A percentile compares a stretch with the other conserved stretches of the same genome.
phyloP scores from a whole-genome alignment of 2,113 vertebrate species.

The Tamias sibiricus region DNA sequence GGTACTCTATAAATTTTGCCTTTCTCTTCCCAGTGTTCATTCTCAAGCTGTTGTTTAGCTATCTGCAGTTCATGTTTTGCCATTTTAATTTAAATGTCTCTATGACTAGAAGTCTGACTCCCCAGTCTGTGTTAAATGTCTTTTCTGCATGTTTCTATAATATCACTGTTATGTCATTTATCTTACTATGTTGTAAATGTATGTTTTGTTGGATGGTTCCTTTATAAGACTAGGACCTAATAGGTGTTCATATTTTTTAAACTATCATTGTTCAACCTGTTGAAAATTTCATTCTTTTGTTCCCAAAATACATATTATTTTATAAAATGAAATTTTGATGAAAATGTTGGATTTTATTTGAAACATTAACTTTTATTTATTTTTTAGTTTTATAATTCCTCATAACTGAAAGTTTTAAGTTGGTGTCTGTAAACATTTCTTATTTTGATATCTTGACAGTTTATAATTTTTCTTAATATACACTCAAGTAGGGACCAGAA shows the following conservation, averaged over 20 bases:
- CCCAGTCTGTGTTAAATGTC: neutral
- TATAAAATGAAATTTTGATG: neutral
- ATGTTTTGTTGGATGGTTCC: neutral
- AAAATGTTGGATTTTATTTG: neutral
- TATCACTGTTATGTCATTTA: neutral
- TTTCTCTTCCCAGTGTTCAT: neutral
- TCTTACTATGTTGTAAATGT: neutral
- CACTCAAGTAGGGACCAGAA: neutral
- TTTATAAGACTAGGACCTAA: neutral
- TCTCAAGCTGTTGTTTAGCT: neutral
- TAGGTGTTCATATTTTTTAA: neutral
- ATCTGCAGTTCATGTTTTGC: neutral
- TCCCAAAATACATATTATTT: neutral
- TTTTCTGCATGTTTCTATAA: neutral
- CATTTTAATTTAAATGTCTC: neutral
- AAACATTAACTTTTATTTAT: conserved; percentile 9
- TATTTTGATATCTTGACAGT: neutral
- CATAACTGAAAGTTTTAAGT: neutral
- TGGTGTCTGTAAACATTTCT: neutral
- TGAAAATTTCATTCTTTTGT: neutral
- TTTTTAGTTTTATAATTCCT: neutral
- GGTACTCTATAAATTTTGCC: neutral
- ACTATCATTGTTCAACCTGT: neutral
- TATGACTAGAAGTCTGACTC: neutral
- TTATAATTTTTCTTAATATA: conserved; percentile 31